A percentile compares a stretch with the other conserved stretches of the same genome.
Evolutionary conservation across 2,888 invertebrate genomes (phyloP).

Genomic region (Bursaphelenchus okinawaensis): DNA sequence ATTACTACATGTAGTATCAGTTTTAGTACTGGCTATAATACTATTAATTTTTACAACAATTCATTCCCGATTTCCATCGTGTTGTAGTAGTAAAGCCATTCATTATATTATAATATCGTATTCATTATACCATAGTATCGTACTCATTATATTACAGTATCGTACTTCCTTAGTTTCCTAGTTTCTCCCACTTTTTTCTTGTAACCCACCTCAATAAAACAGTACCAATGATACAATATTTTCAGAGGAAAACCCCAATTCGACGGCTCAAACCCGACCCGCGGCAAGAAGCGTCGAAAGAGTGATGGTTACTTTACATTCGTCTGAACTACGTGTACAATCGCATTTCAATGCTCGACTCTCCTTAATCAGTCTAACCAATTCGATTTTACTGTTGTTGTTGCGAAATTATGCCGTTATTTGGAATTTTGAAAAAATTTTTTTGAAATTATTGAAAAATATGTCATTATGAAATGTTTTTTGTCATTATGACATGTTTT

Average conservation of each 20-base stretch:
- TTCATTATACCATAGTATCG: no score
- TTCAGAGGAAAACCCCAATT: constrained; percentile 55
- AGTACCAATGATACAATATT: neutral
- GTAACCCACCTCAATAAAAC: constrained; percentile 1
- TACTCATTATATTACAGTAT: no score
- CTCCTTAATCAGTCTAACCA: no score
- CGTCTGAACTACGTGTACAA: constrained; percentile 36
- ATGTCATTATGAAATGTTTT: neutral
- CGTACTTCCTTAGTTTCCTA: no score
- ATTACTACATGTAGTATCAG: no score
- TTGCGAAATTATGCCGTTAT: no score
- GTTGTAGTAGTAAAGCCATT: no score
- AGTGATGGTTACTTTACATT: constrained; percentile 58
- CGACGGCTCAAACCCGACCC: constrained; percentile 55
- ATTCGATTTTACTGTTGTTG: no score
- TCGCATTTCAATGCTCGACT: neutral
- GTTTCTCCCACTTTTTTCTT: constrained; percentile 5
- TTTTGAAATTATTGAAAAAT: neutral
- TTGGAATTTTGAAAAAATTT: neutral
- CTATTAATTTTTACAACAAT: no score
- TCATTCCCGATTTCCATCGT: no score
- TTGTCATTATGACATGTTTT: neutral
- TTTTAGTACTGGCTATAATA: no score
- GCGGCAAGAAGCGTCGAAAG: constrained; percentile 57
- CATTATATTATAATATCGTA: no score